Percentiles rank a stretch among this genome's conserved stretches.
Conservation (phyloP, 1,140 invertebrate genomes). For the Formica selysi region DNA sequence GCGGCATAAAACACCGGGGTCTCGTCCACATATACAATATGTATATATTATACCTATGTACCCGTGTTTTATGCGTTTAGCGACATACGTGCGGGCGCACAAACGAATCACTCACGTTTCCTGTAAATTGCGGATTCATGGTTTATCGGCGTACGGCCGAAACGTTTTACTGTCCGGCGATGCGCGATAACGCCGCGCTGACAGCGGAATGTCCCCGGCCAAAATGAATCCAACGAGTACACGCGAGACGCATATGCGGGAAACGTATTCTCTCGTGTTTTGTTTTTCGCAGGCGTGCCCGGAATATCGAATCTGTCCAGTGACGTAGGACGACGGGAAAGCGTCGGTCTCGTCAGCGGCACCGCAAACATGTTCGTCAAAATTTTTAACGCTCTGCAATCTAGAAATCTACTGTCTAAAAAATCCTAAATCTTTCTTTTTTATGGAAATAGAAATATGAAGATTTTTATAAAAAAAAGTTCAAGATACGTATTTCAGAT, state of each 20-base stretch:
- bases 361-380: background rate
- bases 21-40: background rate
- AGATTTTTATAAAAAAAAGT: background rate
- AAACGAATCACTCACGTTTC: constrained; percentile 77
- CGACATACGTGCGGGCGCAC: constrained; percentile 58
- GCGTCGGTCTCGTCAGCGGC: background rate
- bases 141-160: constrained; percentile 72
- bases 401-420: background rate
- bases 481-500: no score
- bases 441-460: background rate
- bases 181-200: constrained; percentile 74
- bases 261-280: constrained; percentile 72
- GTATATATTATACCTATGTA: constrained; percentile 35
- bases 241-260: constrained; percentile 73
- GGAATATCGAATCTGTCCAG: constrained; percentile 70
- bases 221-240: constrained; percentile 76
- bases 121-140: constrained; percentile 77
- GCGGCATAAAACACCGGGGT: constrained; percentile 2
- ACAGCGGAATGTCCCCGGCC: constrained; percentile 72
- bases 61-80: constrained; percentile 47
- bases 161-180: constrained; percentile 74
- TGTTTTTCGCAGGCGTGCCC: constrained; percentile 68
- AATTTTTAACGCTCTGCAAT: background rate
- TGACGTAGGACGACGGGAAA: constrained; percentile 57
- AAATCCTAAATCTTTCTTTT: background rate